phyloP scores from a whole-genome alignment of 2,797 vertebrate species.

The Sphenopsis melanotis region DNA sequence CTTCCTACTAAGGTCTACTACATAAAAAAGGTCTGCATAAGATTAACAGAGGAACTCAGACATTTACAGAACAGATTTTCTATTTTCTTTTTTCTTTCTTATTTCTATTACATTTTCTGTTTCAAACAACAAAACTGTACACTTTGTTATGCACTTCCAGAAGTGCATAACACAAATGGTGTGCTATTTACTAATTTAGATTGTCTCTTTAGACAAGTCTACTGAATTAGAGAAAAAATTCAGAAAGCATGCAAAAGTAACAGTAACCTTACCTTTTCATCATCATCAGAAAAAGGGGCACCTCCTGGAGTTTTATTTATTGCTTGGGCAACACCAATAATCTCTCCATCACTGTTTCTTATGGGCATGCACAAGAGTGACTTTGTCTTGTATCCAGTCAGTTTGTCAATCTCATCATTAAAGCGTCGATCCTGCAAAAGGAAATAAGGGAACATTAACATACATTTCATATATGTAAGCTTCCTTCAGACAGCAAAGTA shows the following conservation, averaged over 20 bases:
- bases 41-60: background rate
- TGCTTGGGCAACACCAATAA: slow-evolving; percentile 95
- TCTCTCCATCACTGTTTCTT: slow-evolving; percentile 92
- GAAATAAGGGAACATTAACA: slow-evolving; percentile 18
- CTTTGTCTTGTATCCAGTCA: slow-evolving; percentile 98
- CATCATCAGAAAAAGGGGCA: slow-evolving; percentile 90
- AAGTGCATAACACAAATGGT: background rate
- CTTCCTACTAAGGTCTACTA: background rate
- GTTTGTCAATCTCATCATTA: slow-evolving; percentile 98
- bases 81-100: background rate
- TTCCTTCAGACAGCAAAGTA: background rate
- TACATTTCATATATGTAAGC: background rate
- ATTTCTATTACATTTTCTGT: background rate
- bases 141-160: background rate
- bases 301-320: slow-evolving; percentile 95
- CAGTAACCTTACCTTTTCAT: slow-evolving; percentile 84
- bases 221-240: background rate
- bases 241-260: background rate
- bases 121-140: background rate
- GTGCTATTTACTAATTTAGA: background rate
- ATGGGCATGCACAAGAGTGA: slow-evolving; percentile 98
- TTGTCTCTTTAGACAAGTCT: background rate
- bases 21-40: background rate
- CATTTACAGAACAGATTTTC: background rate
- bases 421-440: slow-evolving; percentile 90